These are phyloP conservation scores for Cetonia aurata DNA, from an alignment of 2,888 invertebrate species.

Conservation along the genomic window DNA sequence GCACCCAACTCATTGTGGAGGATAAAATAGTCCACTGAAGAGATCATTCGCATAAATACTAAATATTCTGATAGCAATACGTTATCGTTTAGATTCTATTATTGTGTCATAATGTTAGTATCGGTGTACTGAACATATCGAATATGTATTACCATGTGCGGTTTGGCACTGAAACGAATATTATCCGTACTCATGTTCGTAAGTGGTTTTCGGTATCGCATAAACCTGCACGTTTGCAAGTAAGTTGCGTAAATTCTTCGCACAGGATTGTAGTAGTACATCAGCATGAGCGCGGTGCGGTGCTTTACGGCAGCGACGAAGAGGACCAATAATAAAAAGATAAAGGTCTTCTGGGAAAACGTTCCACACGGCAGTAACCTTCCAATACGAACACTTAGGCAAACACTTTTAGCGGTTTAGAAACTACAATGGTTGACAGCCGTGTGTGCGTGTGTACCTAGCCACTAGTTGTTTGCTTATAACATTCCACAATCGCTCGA, in stretches of 20 bases:
- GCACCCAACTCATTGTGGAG: no score
- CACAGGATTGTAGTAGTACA: conserved; percentile 12
- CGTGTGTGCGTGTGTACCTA: conserved; percentile 55
- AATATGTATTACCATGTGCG: conserved; percentile 29
- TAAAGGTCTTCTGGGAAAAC: conserved; percentile 57
- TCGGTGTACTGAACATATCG: conserved; percentile 17
- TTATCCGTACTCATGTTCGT: conserved; percentile 17
- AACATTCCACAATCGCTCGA: conserved; percentile 57
- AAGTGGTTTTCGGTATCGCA: conserved; percentile 33
- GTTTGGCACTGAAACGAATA: conserved; percentile 18
- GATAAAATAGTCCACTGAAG: no score
- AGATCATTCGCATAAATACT: no score
- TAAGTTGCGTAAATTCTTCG: conserved; percentile 35
- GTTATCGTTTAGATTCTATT: not conserved
- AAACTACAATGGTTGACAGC: conserved; percentile 61
- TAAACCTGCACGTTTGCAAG: conserved; percentile 21
- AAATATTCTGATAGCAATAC: no score
- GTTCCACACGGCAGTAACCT: conserved; percentile 59
- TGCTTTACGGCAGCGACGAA: conserved; percentile 26
- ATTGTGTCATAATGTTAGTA: not conserved
- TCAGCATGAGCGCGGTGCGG: conserved; percentile 11
- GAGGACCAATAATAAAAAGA: conserved; percentile 41
- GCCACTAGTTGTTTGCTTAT: conserved; percentile 60
- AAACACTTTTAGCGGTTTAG: conserved; percentile 65
- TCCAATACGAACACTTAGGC: conserved; percentile 62